Conservation (phyloP, 2,888 invertebrate genomes). For the Polyommatus icarus region DNA sequence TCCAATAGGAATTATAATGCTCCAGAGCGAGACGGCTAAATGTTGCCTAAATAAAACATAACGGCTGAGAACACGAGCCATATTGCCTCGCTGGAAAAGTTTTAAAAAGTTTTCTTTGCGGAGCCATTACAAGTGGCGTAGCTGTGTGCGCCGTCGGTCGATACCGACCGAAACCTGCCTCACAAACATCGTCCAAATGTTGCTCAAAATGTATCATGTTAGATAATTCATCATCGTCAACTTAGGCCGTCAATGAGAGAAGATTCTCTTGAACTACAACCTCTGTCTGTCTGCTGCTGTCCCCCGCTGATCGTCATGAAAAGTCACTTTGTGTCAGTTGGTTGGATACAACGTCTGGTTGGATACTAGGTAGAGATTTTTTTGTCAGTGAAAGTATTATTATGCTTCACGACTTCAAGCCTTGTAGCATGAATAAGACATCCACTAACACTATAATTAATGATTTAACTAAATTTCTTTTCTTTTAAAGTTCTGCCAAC, state of each 20-base stretch:
- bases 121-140: conserved; percentile 78
- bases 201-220: conserved; percentile 25
- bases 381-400: too few relatives aligned
- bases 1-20: conserved; percentile 45
- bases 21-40: conserved; percentile 61
- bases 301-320: neutral
- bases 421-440: too few relatives aligned
- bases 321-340: neutral
- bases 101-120: conserved; percentile 82
- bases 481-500: too few relatives aligned
- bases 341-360: neutral
- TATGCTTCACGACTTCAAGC: too few relatives aligned
- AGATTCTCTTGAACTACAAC: neutral
- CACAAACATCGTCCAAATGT: conserved; percentile 32
- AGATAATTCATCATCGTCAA: conserved; percentile 12
- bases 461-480: too few relatives aligned
- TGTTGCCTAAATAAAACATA: conserved; percentile 79
- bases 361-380: too few relatives aligned
- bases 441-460: too few relatives aligned
- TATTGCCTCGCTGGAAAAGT: conserved; percentile 81
- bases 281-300: neutral
- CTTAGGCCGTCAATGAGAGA: neutral
- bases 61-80: conserved; percentile 80
- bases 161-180: conserved; percentile 52
- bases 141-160: conserved; percentile 70